A percentile compares a stretch with the other conserved stretches of the same genome.
Conservation (phyloP, 2,888 invertebrate species). For the Microchrysa polita region DNA sequence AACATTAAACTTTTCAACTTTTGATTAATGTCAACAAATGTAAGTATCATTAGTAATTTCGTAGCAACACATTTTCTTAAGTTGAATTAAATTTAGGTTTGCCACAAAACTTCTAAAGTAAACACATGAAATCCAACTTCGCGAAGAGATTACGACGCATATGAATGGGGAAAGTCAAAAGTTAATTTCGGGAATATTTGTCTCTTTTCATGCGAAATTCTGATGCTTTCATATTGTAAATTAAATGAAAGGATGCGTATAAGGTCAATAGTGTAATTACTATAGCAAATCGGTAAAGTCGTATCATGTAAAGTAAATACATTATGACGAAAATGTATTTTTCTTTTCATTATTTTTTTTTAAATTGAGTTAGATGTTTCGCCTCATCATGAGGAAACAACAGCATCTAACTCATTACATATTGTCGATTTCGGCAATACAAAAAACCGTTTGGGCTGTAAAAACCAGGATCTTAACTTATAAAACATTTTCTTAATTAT, state of each 20-base stretch:
- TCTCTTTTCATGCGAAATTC: not conserved
- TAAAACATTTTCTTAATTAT: too few species aligned
- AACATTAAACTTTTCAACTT: not conserved
- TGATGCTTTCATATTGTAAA: not conserved
- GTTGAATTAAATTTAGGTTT: not conserved
- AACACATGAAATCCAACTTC: not conserved
- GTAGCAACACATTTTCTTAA: not conserved
- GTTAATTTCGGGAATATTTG: not conserved
- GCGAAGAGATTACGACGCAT: not conserved
- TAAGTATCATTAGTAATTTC: not conserved
- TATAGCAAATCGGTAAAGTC: too few species aligned
- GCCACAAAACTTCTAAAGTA: not conserved
- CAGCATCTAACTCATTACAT: too few species aligned
- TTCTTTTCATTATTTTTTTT: too few species aligned
- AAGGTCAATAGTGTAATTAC: too few species aligned
- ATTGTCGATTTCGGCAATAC: too few species aligned
- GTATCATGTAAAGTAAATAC: too few species aligned
- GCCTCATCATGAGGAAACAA: too few species aligned
- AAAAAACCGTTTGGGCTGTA: too few species aligned
- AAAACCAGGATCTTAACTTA: too few species aligned
- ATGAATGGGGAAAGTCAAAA: not conserved
- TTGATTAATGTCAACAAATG: constrained; percentile 6
- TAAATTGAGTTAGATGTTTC: too few species aligned
- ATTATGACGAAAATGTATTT: too few species aligned
- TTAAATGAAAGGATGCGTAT: not conserved